Conservation (phyloP, 2,888 invertebrate genomes). For the Hecatera dysodea region DNA sequence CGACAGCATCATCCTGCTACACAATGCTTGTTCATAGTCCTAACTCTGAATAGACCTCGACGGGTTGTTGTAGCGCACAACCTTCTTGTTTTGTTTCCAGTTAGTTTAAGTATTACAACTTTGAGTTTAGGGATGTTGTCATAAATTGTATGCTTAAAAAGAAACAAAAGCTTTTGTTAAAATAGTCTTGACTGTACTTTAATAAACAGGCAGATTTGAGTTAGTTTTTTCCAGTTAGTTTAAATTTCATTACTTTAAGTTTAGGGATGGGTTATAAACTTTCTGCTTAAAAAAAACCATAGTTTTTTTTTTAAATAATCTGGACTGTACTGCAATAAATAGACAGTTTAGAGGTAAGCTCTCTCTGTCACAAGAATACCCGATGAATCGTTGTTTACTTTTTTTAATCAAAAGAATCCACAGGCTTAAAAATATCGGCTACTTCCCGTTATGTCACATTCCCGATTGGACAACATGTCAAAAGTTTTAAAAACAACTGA, state of each 20-base stretch:
- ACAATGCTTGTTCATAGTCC: constrained; percentile 8
- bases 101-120: too few relatives aligned
- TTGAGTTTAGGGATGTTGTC: background rate
- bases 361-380: background rate
- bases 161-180: background rate
- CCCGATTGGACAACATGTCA: too few relatives aligned
- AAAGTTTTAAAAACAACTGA: too few relatives aligned
- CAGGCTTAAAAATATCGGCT: background rate
- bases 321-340: background rate
- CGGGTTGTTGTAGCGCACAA: constrained; percentile 29
- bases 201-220: too few relatives aligned
- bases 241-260: too few relatives aligned
- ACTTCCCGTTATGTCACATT: too few relatives aligned
- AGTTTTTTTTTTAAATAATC: background rate
- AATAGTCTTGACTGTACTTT: background rate
- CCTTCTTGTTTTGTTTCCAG: background rate
- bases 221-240: too few relatives aligned
- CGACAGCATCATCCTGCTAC: constrained; percentile 8
- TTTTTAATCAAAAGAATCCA: background rate
- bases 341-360: background rate
- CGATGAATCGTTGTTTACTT: background rate
- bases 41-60: constrained; percentile 20
- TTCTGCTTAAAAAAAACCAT: too few relatives aligned
- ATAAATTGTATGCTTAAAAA: background rate
- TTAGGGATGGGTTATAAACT: too few relatives aligned